A percentile compares a stretch with the other conserved stretches of the same genome.
These are phyloP conservation scores for Pangasius mekongensis DNA, from an alignment of 2,797 vertebrate species.

Conservation along the genomic window DNA sequence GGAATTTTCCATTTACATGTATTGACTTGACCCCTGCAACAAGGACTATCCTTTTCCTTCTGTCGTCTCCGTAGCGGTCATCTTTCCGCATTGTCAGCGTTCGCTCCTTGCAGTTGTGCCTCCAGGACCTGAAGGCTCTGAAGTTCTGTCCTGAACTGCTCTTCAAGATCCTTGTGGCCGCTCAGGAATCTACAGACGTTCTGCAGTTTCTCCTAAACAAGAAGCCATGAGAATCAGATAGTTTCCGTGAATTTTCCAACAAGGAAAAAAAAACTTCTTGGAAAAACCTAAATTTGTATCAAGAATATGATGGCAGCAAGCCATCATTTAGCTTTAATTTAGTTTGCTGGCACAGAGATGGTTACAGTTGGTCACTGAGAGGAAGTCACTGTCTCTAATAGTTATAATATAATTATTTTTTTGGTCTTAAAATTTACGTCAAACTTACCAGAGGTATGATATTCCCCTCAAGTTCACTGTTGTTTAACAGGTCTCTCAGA, in stretches of 20 bases:
- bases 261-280: not conserved
- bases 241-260: not conserved
- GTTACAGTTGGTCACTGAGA: not conserved
- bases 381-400: not conserved
- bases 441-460: slow-evolving; percentile 25
- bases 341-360: not conserved
- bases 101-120: not conserved
- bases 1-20: not conserved
- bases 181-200: slow-evolving; percentile 29
- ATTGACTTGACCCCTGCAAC: not conserved
- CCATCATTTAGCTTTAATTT: no score
- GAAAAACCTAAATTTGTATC: not conserved
- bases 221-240: no score
- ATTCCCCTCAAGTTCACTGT: slow-evolving; percentile 5
- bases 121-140: slow-evolving; percentile 3
- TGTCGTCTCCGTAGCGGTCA: not conserved
- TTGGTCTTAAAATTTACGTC: not conserved
- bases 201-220: slow-evolving; percentile 32
- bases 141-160: slow-evolving; percentile 43
- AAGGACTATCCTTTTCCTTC: not conserved
- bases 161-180: slow-evolving; percentile 40
- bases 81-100: not conserved
- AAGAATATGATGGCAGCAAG: not conserved
- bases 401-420: not conserved
- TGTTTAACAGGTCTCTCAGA: slow-evolving; percentile 69